Conservation (phyloP, 2,113 vertebrate species). For the Leptosomus discolor region DNA sequence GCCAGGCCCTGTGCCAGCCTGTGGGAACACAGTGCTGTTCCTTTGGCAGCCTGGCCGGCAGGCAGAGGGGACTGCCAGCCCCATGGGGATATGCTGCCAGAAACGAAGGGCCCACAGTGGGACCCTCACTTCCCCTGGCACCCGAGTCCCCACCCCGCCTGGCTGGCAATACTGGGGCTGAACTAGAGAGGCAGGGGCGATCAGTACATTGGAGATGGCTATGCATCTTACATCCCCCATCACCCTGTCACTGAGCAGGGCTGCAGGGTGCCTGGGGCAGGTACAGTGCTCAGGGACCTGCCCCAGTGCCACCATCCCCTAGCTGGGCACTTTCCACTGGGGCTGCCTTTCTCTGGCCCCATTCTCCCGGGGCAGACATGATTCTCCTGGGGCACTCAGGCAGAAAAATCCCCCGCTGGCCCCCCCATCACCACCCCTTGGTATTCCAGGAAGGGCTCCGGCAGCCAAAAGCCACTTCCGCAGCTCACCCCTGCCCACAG, state of each 20-base stretch:
- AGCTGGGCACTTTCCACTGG: background rate
- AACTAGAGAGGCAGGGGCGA: fast-evolving
- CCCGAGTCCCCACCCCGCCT: background rate
- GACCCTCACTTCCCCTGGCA: background rate
- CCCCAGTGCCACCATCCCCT: background rate
- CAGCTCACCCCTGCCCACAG: background rate
- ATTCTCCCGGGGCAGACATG: conserved; percentile 8
- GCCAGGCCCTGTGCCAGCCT: background rate
- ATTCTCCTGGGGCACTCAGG: conserved; percentile 39
- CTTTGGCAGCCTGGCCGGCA: background rate
- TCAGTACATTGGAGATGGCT: background rate
- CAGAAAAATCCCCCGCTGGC: conserved; percentile 54
- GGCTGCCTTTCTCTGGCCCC: conserved; percentile 1
- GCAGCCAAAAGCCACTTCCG: conserved; percentile 35
- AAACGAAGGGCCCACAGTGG: background rate
- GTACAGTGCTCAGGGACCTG: background rate
- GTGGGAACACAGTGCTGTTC: background rate
- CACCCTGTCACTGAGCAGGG: background rate
- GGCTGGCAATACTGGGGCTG: background rate
- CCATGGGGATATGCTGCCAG: background rate
- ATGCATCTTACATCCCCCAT: background rate
- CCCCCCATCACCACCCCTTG: conserved; percentile 31
- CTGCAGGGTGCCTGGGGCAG: background rate
- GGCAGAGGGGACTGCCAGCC: background rate
- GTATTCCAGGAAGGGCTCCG: conserved; percentile 28